phyloP scores from a whole-genome alignment of 2,113 vertebrate genomes.

The Dipodomys ordii region DNA sequence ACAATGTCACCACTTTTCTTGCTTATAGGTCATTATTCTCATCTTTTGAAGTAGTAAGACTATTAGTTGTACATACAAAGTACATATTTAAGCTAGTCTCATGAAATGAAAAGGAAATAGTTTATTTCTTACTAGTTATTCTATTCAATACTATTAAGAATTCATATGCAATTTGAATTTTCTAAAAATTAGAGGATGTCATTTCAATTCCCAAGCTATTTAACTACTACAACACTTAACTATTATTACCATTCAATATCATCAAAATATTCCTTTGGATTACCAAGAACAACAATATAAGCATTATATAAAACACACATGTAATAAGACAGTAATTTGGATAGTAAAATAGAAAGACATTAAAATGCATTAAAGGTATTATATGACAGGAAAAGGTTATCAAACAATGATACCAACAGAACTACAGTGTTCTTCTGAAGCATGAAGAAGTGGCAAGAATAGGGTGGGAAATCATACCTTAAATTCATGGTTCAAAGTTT shows the following conservation, averaged over 20 bases:
- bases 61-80: neutral
- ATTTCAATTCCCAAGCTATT: constrained; percentile 5
- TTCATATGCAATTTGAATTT: neutral
- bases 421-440: neutral
- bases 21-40: too few species aligned
- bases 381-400: neutral
- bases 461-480: neutral
- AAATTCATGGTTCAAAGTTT: neutral
- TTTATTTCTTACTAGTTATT: constrained; percentile 4
- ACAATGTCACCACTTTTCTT: too few species aligned
- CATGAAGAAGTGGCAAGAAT: neutral
- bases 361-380: neutral
- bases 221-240: too few species aligned
- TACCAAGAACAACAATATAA: constrained; percentile 15
- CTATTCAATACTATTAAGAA: constrained; percentile 40
- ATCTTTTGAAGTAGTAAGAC: neutral
- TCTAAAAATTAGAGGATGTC: neutral
- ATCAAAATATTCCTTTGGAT: neutral
- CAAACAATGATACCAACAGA: neutral
- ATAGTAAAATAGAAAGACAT: constrained; percentile 29
- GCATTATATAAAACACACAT: neutral
- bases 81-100: neutral
- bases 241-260: neutral
- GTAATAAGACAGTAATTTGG: neutral
- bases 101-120: neutral